Evolutionary conservation across 2,797 vertebrate species (phyloP).

Genomic region (Dicrostonyx torquatus): DNA sequence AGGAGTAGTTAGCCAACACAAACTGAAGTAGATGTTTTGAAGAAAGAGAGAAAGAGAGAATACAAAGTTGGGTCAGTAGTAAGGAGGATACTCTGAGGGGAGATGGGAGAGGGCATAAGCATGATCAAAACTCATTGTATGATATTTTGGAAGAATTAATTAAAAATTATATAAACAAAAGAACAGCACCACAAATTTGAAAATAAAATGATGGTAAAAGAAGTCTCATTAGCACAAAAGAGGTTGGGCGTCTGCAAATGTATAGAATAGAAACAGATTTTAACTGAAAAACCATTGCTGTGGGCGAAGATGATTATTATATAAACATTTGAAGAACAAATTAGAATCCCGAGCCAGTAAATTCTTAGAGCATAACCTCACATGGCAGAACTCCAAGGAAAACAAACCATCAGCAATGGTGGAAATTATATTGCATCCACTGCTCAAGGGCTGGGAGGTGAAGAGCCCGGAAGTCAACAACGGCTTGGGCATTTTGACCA

Average conservation of each 20-base stretch:
- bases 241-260: background rate
- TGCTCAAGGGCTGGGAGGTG: background rate
- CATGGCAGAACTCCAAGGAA: background rate
- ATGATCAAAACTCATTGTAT: background rate
- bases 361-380: background rate
- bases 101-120: background rate
- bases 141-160: background rate
- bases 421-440: background rate
- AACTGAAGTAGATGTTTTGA: background rate
- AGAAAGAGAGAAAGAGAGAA: background rate
- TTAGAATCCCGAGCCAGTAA: background rate
- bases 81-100: background rate
- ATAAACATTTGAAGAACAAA: background rate
- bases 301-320: background rate
- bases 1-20: background rate
- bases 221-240: background rate
- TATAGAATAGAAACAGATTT: background rate
- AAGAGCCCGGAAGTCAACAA: background rate
- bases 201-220: background rate
- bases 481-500: background rate
- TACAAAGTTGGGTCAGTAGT: background rate
- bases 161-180: background rate
- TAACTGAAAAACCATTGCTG: background rate
- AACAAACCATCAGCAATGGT: background rate
- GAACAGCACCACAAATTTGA: background rate